Evolutionary conservation across 2,797 vertebrate genomes (phyloP).

Genomic region (Podarcis lilfordi): DNA sequence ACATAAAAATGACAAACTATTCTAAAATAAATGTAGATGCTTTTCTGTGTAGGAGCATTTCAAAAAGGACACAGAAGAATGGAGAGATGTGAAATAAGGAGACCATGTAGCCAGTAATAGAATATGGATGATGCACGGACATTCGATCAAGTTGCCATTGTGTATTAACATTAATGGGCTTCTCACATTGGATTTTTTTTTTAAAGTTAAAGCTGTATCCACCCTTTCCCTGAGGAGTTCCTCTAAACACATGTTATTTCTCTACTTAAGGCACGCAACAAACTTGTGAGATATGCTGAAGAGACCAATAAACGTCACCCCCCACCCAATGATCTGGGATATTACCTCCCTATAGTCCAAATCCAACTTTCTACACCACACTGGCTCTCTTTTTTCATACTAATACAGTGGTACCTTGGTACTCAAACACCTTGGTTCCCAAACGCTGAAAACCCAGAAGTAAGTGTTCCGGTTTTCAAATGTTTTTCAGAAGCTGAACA

Average conservation of each 20-base stretch:
- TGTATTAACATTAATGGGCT: neutral
- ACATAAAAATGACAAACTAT: slow-evolving; percentile 15
- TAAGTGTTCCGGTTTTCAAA: too few relatives aligned
- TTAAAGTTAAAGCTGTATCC: neutral
- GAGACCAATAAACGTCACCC: neutral
- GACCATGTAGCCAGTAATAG: neutral
- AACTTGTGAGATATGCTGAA: too few relatives aligned
- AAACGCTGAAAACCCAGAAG: too few relatives aligned
- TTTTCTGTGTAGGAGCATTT: neutral
- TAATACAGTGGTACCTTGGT: too few relatives aligned
- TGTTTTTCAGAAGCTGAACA: too few relatives aligned
- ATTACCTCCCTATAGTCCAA: neutral
- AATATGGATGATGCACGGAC: neutral
- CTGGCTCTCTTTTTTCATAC: neutral
- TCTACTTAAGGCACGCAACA: too few relatives aligned
- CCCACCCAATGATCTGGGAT: neutral
- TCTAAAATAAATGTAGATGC: slow-evolving; percentile 31
- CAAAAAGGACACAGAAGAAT: neutral
- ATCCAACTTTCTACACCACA: neutral
- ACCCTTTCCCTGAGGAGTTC: neutral
- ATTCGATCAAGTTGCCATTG: neutral
- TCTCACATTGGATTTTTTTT: neutral
- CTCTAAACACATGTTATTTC: neutral
- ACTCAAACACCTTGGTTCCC: too few relatives aligned
- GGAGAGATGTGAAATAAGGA: neutral